A percentile compares a stretch with the other conserved stretches of the same genome.
Evolutionary conservation across 2,797 vertebrate species (phyloP).

Genomic region (Halcyon leucocephala): DNA sequence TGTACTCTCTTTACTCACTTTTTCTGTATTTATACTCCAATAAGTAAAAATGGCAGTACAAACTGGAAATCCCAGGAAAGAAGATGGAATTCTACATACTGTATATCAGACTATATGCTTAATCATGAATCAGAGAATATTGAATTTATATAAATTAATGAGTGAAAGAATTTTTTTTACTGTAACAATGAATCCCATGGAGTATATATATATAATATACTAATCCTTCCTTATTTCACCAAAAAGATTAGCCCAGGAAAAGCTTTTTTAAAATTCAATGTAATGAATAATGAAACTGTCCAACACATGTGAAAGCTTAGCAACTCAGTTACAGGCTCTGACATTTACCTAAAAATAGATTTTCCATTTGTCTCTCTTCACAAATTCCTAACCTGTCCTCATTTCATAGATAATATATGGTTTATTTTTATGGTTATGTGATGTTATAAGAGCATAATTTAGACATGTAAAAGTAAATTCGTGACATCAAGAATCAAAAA

Average conservation of each 20-base stretch:
- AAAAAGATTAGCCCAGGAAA: slow-evolving; percentile 22
- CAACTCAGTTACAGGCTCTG: slow-evolving; percentile 10
- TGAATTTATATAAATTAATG: background rate
- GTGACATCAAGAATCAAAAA: background rate
- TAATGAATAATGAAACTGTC: slow-evolving; percentile 46
- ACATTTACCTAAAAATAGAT: slow-evolving; percentile 35
- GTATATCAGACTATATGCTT: background rate
- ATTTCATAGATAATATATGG: background rate
- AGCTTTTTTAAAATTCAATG: slow-evolving; percentile 15
- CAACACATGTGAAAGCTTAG: slow-evolving; percentile 39
- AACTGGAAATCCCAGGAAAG: slow-evolving; percentile 6
- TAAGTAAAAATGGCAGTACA: background rate
- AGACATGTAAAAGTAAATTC: background rate
- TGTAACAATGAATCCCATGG: background rate
- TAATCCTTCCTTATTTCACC: slow-evolving; percentile 26
- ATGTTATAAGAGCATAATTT: background rate
- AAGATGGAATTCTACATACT: background rate
- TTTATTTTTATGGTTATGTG: background rate
- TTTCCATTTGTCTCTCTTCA: slow-evolving; percentile 19
- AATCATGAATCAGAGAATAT: background rate
- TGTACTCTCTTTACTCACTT: background rate
- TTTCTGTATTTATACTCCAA: background rate
- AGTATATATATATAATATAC: background rate
- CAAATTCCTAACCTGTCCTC: background rate
- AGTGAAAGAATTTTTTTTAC: background rate